phyloP scores from a whole-genome alignment of 2,888 invertebrate species.

The Meiosimyza platycephala region DNA sequence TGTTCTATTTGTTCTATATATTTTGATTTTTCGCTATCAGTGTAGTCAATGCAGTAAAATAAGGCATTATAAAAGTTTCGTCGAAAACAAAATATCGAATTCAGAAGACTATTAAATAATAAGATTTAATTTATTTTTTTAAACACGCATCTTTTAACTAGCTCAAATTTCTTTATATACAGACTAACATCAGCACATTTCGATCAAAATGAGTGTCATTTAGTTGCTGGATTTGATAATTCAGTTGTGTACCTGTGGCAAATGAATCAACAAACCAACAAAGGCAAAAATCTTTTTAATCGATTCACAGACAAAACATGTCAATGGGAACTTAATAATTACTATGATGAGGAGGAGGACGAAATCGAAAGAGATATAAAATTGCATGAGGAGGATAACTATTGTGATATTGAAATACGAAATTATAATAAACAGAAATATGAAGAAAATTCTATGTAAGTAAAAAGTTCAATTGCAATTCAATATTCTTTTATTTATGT shows the following conservation, averaged over 20 bases:
- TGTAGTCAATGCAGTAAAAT: too few species aligned
- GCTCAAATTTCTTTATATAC: not conserved
- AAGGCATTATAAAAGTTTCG: too few species aligned
- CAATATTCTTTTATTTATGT: not conserved
- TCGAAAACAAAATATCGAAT: too few species aligned
- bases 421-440: constrained; percentile 52
- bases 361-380: constrained; percentile 44
- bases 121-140: too few species aligned
- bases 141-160: not conserved
- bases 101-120: too few species aligned
- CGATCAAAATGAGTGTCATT: constrained; percentile 63
- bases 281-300: constrained; percentile 61
- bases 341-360: constrained; percentile 49
- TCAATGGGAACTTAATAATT: constrained; percentile 61
- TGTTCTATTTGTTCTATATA: too few species aligned
- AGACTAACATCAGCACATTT: constrained; percentile 57
- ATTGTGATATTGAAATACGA: constrained; percentile 38
- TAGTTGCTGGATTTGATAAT: constrained; percentile 64
- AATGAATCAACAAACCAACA: constrained; percentile 58
- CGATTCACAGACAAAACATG: constrained; percentile 54
- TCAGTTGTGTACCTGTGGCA: constrained; percentile 65
- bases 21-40: too few species aligned
- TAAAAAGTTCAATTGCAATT: not conserved
- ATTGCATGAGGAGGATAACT: constrained; percentile 32
- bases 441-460: constrained; percentile 62